Base-by-base conservation (phyloP, 1,140 invertebrate species). In the Brachionus angularis region DNA sequence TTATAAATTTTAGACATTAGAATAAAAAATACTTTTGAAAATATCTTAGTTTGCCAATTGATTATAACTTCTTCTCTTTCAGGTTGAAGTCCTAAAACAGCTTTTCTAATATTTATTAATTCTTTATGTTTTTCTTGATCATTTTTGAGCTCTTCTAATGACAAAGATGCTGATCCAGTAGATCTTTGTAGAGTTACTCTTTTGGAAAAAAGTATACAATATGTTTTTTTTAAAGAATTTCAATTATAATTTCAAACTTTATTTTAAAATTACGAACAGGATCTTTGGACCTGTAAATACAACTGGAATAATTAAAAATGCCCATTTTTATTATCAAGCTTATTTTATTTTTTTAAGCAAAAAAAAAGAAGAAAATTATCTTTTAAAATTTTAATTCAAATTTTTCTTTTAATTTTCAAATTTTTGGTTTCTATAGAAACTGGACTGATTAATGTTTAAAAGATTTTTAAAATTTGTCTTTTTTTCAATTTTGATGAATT, bases 221-320 rank as follows among this genome's bases (percentile, higher is more conserved):
- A 44, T n/a, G 31, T 50, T n/a, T 29, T 10, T 29, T 44, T n/a
- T 14, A 31, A 29, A 36, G 23, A 33, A 12, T 36, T 53, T 50
- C 4, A 49, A 25, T 49, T 2, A n/a, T 1, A 31, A 46, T 67
- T 67, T 69, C n/a, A n/a, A n/a, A 70, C 31, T 44, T 31, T 36
- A 70, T 70, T 42, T 53, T 50, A 33, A 70, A 53, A 29, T 70
- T 70, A 29, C 46, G n/a, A 4, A 70, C 27, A 27, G 46, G 67
- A 70, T 70, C 67, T 16, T 52, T 70, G 1, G 67, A 52, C 29
- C 67, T 14, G 14, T 70, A 70, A 31, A 70, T 44, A 53, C 31
- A 50, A 39, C 53, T 58, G 12, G 53, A 58, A 27, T 58, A 58
- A 36, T 39, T 58, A 39, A 23, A n/a, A n/a, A n/a, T 39, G 21